Evolutionary conservation across 1,140 invertebrate genomes (phyloP), one percentile per base, ranked within the genome.

Genomic region (Eriocheir sinensis): DNA sequence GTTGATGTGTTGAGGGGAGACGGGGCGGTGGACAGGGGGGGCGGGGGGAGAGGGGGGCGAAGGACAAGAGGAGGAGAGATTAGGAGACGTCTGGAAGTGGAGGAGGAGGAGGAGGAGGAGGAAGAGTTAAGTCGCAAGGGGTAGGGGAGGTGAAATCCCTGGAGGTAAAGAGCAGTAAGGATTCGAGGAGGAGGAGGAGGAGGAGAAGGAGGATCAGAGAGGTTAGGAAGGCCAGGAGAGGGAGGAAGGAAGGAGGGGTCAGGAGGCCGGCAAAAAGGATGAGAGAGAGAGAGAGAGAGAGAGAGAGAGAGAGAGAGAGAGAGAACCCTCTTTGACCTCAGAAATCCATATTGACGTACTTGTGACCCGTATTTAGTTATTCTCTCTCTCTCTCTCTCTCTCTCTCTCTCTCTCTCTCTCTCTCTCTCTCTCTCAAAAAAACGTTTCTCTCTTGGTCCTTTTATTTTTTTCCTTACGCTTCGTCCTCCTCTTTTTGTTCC

Each of bases 371-470:
- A n/a, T 0, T 86, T 38, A 44, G 2, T 8, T 38, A 83, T 9
- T 30, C 15, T 34, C 27, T 38, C 17, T n/a, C 17, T 44, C 6
- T 89, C 86, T 89, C 86, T 44, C 38, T 44, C 86, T 89, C 86
- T 44, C 85, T 88, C 85, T 88, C 38, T 88, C 85, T 88, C 36
- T 88, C 85, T 88, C 85, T 88, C 85, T 88, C 85, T 88, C 85
- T 88, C 85, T 88, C 86, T 89, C 44, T 89, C 44, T 89, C 86
- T 89, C 86, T 48, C 86, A n/a, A n/a, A n/a, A n/a, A n/a, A n/a
- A n/a, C n/a, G n/a, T 44, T 34, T 44, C 40, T 48, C 44, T 41
- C 44, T 48, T 38, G n/a, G 15, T 41, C 30, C 41, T 34, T 89
- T 38, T 48, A 17, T 4, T 4, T 38, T 86, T 86, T 38, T 27